These are phyloP conservation scores for Frieseomelitta varia DNA, from an alignment of 1,140 invertebrate genomes.

Conservation along the genomic window DNA sequence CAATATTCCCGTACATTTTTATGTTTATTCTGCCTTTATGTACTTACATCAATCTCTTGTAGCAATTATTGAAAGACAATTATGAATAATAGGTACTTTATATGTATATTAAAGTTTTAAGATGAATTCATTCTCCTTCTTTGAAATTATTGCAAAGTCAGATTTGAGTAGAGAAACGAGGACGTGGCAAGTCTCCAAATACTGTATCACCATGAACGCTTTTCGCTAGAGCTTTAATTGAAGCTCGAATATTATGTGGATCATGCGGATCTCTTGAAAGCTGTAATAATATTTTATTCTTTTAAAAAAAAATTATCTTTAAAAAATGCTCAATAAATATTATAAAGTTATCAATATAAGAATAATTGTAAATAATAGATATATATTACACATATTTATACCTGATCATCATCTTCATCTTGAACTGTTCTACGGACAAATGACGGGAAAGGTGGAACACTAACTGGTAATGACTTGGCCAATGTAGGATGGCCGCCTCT, in stretches of 20 bases:
- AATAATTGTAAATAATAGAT: not conserved
- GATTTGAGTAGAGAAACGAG: slow-evolving; percentile 91
- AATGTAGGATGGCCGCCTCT: slow-evolving; percentile 75
- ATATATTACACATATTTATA: slow-evolving; percentile 60
- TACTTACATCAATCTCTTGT: slow-evolving; percentile 56
- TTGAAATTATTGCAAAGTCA: slow-evolving; percentile 77
- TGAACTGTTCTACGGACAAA: slow-evolving; percentile 69
- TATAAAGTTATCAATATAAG: not conserved
- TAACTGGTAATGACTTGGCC: slow-evolving; percentile 83
- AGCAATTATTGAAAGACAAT: slow-evolving; percentile 58
- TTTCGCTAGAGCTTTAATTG: slow-evolving; percentile 92
- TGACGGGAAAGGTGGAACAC: slow-evolving; percentile 82
- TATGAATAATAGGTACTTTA: slow-evolving; percentile 58
- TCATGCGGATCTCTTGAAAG: slow-evolving; percentile 73
- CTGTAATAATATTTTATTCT: slow-evolving; percentile 57
- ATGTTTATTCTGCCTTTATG: slow-evolving; percentile 42
- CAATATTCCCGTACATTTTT: slow-evolving; percentile 36
- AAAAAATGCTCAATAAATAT: not conserved
- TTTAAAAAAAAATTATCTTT: slow-evolving; percentile 4
- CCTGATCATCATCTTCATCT: slow-evolving; percentile 80
- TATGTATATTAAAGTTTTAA: slow-evolving; percentile 47
- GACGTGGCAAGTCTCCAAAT: slow-evolving; percentile 92
- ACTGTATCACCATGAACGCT: slow-evolving; percentile 92
- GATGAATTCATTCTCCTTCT: slow-evolving; percentile 36
- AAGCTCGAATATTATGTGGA: slow-evolving; percentile 90